phyloP scores from a whole-genome alignment of 2,888 invertebrate genomes.

The Drosophila fulvimacula region DNA sequence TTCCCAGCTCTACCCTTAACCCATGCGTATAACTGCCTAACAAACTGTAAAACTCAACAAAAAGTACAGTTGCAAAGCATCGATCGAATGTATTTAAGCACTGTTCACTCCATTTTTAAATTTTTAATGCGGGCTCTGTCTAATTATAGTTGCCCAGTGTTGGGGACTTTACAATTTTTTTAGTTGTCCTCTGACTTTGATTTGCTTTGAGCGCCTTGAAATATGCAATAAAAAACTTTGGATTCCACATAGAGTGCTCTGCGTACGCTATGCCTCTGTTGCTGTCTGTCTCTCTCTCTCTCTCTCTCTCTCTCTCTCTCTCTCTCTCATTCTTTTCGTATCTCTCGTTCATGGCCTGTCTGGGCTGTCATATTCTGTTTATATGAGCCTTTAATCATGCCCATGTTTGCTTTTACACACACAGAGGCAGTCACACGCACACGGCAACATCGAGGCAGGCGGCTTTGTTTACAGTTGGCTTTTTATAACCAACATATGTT shows the following conservation, averaged over 20 bases:
- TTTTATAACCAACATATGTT: slow-evolving; percentile 72
- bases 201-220: slow-evolving; percentile 46
- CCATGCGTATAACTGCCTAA: no score
- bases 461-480: slow-evolving; percentile 70
- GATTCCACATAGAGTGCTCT: background rate
- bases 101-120: background rate
- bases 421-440: slow-evolving; percentile 14
- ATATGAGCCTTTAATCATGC: slow-evolving; percentile 53
- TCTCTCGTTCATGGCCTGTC: slow-evolving; percentile 6
- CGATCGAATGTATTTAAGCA: background rate
- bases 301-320: background rate
- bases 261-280: background rate
- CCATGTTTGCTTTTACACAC: slow-evolving; percentile 48
- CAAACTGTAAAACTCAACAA: background rate
- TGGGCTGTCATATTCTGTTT: slow-evolving; percentile 40
- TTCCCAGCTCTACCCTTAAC: no score
- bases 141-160: background rate
- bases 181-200: slow-evolving; percentile 19
- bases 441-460: slow-evolving; percentile 10
- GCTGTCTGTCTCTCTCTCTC: no score
- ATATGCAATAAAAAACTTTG: slow-evolving; percentile 47
- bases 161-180: background rate
- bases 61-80: background rate
- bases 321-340: background rate
- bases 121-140: no score